These are phyloP conservation scores for Carassius carassius DNA, from an alignment of 2,113 vertebrate species.

Conservation along the genomic window DNA sequence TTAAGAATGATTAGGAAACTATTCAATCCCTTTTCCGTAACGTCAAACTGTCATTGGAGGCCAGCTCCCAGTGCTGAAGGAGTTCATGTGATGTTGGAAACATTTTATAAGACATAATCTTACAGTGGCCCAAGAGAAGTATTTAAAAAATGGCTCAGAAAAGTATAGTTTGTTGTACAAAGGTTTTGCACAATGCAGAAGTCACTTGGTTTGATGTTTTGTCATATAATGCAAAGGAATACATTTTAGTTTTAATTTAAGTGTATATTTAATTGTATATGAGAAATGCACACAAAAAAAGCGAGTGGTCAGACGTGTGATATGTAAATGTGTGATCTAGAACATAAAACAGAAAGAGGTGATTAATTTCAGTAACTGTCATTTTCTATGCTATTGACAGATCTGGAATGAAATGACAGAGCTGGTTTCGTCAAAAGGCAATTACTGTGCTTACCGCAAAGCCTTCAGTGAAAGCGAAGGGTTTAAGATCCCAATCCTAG, in stretches of 20 bases:
- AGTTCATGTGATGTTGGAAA: background rate
- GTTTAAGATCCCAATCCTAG: conserved; percentile 96
- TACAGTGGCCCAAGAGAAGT: too few relatives aligned
- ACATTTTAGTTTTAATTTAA: background rate
- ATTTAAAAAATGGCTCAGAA: too few relatives aligned
- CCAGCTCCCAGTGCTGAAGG: background rate
- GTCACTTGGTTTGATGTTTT: background rate
- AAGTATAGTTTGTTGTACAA: background rate
- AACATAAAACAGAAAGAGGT: background rate
- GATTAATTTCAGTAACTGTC: background rate
- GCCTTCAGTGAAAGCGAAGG: conserved; percentile 87
- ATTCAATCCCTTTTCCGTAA: background rate
- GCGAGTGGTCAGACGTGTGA: background rate
- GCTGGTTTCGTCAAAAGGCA: conserved; percentile 93
- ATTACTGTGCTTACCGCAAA: conserved; percentile 94
- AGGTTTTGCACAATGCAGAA: background rate
- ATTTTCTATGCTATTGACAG: conserved; percentile 64
- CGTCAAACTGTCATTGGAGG: background rate
- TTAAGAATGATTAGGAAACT: background rate
- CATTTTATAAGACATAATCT: background rate
- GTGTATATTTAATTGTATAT: background rate
- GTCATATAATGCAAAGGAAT: background rate
- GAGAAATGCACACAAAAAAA: background rate
- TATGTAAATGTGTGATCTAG: too few relatives aligned
- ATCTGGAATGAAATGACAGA: conserved; percentile 97